These are phyloP conservation scores for Gadopsis bispinosus DNA, from an alignment of 2,797 vertebrate species.

Conservation along the genomic window DNA sequence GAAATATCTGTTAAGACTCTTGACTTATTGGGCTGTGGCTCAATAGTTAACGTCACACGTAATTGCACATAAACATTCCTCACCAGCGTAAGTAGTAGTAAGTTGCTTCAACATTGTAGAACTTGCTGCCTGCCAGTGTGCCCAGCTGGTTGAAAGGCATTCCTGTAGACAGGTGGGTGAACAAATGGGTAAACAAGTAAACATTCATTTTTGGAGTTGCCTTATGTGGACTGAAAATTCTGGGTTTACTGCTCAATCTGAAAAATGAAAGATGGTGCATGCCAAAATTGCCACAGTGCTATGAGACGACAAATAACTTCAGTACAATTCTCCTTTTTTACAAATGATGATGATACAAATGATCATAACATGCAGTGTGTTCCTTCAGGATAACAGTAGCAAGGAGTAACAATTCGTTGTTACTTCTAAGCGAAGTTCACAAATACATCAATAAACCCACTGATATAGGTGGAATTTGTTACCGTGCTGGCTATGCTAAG, in stretches of 20 bases:
- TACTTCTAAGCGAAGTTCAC: neutral
- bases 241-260: neutral
- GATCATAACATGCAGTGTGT: too few species aligned
- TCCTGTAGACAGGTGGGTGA: slow-evolving; percentile 77
- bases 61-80: slow-evolving; percentile 64
- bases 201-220: neutral
- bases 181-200: neutral
- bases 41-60: neutral
- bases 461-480: too few species aligned
- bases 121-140: slow-evolving; percentile 95
- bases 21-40: neutral
- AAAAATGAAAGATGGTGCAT: neutral
- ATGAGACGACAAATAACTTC: neutral
- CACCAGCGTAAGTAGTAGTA: slow-evolving; percentile 98
- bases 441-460: neutral
- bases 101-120: slow-evolving; percentile 96
- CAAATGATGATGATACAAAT: too few species aligned
- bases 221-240: neutral
- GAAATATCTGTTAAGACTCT: slow-evolving; percentile 5
- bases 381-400: neutral
- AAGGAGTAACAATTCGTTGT: neutral
- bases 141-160: slow-evolving; percentile 99
- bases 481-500: too few species aligned
- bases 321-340: neutral
- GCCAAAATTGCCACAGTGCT: neutral